Base-by-base conservation (phyloP, 2,113 vertebrate species). In the Oncorhynchus gorbuscha region DNA sequence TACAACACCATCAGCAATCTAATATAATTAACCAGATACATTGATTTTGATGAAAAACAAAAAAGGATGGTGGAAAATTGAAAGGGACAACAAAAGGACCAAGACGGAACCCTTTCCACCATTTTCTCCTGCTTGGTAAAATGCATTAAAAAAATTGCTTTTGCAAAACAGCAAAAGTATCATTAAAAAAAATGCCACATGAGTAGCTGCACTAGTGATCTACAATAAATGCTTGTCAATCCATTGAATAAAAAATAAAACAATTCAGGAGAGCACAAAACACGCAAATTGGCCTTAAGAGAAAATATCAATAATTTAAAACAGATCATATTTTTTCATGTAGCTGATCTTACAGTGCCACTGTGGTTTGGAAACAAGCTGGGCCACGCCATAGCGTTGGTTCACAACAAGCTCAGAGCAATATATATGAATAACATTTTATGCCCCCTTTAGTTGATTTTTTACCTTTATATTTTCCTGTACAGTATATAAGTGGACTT, bases 1-100 rank as follows among this genome's bases (percentile, higher is more conserved):
- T 93, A 94, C 94, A 95, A 94, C 93, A 95, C 94, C 93, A 96
- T 90, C 94, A 96, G 95, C 93, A 95, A 96, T 95, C 94, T 91
- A 95, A 94, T 86, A 91, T 90, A 94, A 92, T 91, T 93, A 95
- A 94, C 89, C 90, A 94, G 94, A 96, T 87, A 93, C 89, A 93
- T 95, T 94, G 94, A 93, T 93, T 96, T 93, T 90, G 89, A 92
- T 86, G 92, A 93, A 94, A 94, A 93, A 91, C 91, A 93, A 76
- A 26, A 75, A 61, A 32, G 62, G 81, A 80, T 68, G 64, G 51
- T 71, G 30, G 55, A 61, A 92, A 91, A 94, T 71, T 62, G 51
- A 79, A 69, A 80, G 78, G 75, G 74, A 78, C 72, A 75, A 77
- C 75, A 62, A 89, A 55, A 16, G 51, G 51, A 79, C 88, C 91